Evolutionary conservation across 1,140 invertebrate genomes (phyloP).

Genomic region (Drosophila guanche): DNA sequence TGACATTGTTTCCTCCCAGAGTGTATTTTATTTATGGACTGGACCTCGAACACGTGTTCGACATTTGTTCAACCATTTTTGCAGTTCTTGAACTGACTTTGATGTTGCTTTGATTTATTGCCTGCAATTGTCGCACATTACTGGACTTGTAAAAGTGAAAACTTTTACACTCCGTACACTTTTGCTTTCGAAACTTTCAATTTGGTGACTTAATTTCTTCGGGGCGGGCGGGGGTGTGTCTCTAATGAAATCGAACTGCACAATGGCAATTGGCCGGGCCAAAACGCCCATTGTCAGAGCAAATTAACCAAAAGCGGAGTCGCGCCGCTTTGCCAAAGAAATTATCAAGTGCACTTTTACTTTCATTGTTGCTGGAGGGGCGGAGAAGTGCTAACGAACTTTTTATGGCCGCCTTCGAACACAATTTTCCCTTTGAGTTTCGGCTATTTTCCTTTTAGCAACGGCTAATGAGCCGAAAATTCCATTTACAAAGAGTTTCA

Average conservation of each 20-base stretch:
- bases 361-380: conserved; percentile 61
- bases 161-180: conserved; percentile 46
- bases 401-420: conserved; percentile 37
- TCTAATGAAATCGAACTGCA: conserved; percentile 75
- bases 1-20: conserved; percentile 48
- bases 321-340: conserved; percentile 63
- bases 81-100: conserved; percentile 52
- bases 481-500: conserved; percentile 13
- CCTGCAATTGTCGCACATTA: conserved; percentile 49
- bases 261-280: conserved; percentile 41
- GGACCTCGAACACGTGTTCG: conserved; percentile 22
- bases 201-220: conserved; percentile 77
- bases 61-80: conserved; percentile 12
- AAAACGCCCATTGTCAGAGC: conserved; percentile 54
- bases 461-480: conserved; percentile 70
- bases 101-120: conserved; percentile 63
- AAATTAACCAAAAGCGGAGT: conserved; percentile 11
- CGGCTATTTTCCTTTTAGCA: conserved; percentile 73
- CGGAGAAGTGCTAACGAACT: conserved; percentile 54
- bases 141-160: conserved; percentile 61
- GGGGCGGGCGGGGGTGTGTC: no score
- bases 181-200: conserved; percentile 73
- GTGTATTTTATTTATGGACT: conserved; percentile 31
- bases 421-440: conserved; percentile 61
- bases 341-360: conserved; percentile 82